These are phyloP conservation scores for Mythimna lalbum DNA, from an alignment of 2,888 invertebrate genomes.

Conservation along the genomic window DNA sequence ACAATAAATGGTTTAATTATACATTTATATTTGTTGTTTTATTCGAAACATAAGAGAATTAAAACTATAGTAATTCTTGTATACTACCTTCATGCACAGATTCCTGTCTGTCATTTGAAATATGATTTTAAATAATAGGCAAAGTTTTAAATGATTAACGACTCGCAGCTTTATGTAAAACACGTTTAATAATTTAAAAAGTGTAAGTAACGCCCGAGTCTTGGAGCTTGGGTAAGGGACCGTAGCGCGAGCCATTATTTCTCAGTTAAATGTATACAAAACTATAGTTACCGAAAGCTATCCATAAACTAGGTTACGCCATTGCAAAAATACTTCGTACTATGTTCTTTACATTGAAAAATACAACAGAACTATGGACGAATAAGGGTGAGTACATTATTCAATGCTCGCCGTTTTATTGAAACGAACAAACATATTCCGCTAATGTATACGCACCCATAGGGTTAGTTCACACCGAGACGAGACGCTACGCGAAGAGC, in stretches of 20 bases:
- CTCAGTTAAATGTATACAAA: constrained; percentile 17
- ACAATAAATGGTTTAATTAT: constrained; percentile 33
- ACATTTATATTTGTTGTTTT: constrained; percentile 29
- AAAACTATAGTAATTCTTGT: not conserved
- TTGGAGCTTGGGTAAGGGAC: not conserved
- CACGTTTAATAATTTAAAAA: not conserved
- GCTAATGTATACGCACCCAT: constrained; percentile 17
- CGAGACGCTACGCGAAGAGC: no score
- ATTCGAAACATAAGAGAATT: constrained; percentile 32
- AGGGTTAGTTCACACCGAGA: no score
- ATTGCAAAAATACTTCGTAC: constrained; percentile 44
- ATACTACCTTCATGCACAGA: constrained; percentile 22
- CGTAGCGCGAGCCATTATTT: constrained; percentile 3
- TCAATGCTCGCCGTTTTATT: not conserved
- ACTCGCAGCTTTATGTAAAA: not conserved
- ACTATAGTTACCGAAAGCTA: constrained; percentile 48
- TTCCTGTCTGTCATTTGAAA: constrained; percentile 8
- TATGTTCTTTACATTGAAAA: constrained; percentile 21
- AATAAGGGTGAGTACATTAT: constrained; percentile 7
- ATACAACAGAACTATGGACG: constrained; percentile 47
- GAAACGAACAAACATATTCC: not conserved
- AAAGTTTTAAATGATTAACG: not conserved
- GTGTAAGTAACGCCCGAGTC: not conserved
- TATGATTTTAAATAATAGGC: constrained; percentile 13
- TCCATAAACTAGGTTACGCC: constrained; percentile 55